Base-by-base conservation (phyloP, 2,113 vertebrate species). In the Zingel zingel region DNA sequence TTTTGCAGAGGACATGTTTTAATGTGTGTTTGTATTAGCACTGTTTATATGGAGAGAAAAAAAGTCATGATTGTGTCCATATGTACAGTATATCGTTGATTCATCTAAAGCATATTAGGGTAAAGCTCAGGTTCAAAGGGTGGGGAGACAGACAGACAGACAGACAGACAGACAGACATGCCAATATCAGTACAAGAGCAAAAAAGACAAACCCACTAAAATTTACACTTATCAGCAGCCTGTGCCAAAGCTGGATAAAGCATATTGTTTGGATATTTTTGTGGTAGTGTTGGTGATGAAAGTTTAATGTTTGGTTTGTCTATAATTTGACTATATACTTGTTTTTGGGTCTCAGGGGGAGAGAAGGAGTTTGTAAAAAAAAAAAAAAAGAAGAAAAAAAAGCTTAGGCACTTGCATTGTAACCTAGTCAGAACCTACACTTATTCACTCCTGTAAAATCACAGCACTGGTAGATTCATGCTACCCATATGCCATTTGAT, bases 351-450 rank as follows among this genome's bases (percentile, higher is more conserved):
- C 85, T 91, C 84, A 81, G 83, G 77, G 84, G 84, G 54, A 18
- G 59, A 72, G 70, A 80, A 82, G 54, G 62, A 86, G 66, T 77
- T 88, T 86, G 74, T 90, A 64, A 87, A 69, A 91, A 81, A 74
- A 30, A 48, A 67, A 67, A 25, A 50, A 62, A 27, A 25, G 19
- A 76, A 36, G 5, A 76, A 80, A 84, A 69, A 33, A 88, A 88
- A 91, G 81, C 65, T 47, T 75, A 92, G 93, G 95, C 94, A 95
- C 94, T 94, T 95, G 89, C 81, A 80, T 91, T 86, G 53, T 88
- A 81, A 92, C 87, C 43, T 79, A 76, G 86, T 88, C 89, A 77
- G 59, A 88, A 76, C 59, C 70, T n/a, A 83, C 78, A 88, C 79
- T 77, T 73, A 70, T 66, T 82, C 81, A 85, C 86, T 77, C 47